Base-by-base conservation (phyloP, 2,113 vertebrate species). In the Archocentrus centrarchus region DNA sequence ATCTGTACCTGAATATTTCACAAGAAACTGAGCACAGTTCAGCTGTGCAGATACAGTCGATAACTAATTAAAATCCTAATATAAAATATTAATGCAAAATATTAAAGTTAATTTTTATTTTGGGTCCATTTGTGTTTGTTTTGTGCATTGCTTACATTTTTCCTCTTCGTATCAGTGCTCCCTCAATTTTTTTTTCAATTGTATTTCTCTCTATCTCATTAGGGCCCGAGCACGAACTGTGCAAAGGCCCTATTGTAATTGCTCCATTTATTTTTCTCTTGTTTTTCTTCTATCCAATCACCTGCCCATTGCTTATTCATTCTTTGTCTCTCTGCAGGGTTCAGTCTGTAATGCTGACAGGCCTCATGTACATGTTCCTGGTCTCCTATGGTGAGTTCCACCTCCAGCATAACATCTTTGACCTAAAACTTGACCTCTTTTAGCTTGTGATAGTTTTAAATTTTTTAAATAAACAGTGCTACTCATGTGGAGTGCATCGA, bases 321-420 rank as follows among this genome's bases (percentile, higher is more conserved):
- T 82, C 27, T 75, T 13, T 85, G 3, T 91, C 17, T 90, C 44
- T 76, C 75, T 78, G 2, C 90, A 95, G 95, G 94, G 59, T 82
- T 88, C 53, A 75, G 75, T 83, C 82, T 70, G 57, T 37, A 10
- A 86, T 89, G 91, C 77, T 91, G 82, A 64, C 68, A 8, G 62
- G 93, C 82, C 87, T 95, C 70, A 30, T 91, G 20, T 89, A 63
- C 22, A 27, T 94, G 60, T 58, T 92, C 68, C 79, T 94, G 82
- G 11, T 84, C 66, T 86, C 83, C 41, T 78, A 66, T 17, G 94
- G 96, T 96, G 85, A 95, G 96, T 92, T 73, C 30, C 11, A 77
- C 58, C 6, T 60, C 35, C 7, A n/a, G 10, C 55, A 22, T 64
- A 62, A 64, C 63, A 68, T 5, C 11, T 35, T 24, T 80, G 30